A percentile compares a stretch with the other conserved stretches of the same genome.
Conservation (phyloP, 2,113 vertebrate genomes). For the Pangasianodon gigas region DNA sequence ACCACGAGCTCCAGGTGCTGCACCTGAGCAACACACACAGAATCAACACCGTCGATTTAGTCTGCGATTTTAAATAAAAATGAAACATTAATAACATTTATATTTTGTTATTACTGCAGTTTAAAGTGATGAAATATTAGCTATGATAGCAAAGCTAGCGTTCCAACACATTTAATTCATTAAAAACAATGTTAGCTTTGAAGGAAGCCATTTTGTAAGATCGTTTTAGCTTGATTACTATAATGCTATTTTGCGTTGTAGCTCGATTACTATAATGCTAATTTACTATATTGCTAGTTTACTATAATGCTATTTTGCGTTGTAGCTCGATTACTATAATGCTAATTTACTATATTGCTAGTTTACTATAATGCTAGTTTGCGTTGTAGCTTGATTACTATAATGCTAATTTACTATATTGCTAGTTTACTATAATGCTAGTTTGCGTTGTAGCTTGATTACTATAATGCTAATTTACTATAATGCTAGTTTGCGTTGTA, state of each 20-base stretch:
- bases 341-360: too few relatives aligned
- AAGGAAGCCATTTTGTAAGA: not conserved
- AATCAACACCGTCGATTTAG: not conserved
- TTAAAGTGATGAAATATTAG: not conserved
- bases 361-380: too few relatives aligned
- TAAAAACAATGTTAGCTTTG: not conserved
- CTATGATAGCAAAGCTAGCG: not conserved
- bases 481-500: too few relatives aligned
- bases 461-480: too few relatives aligned
- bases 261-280: not conserved
- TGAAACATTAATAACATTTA: not conserved
- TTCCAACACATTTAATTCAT: not conserved
- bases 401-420: too few relatives aligned
- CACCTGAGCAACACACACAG: constrained; percentile 55
- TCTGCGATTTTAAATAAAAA: not conserved
- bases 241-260: not conserved
- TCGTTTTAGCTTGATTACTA: not conserved
- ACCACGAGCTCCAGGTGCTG: constrained; percentile 96
- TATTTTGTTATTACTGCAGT: not conserved
- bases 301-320: too few relatives aligned
- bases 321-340: too few relatives aligned
- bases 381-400: too few relatives aligned
- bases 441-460: not conserved
- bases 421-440: not conserved
- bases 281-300: too few relatives aligned